A percentile compares a stretch with the other conserved stretches of the same genome.
Evolutionary conservation across 2,113 vertebrate genomes (phyloP).

Genomic region (Globicephala melas): DNA sequence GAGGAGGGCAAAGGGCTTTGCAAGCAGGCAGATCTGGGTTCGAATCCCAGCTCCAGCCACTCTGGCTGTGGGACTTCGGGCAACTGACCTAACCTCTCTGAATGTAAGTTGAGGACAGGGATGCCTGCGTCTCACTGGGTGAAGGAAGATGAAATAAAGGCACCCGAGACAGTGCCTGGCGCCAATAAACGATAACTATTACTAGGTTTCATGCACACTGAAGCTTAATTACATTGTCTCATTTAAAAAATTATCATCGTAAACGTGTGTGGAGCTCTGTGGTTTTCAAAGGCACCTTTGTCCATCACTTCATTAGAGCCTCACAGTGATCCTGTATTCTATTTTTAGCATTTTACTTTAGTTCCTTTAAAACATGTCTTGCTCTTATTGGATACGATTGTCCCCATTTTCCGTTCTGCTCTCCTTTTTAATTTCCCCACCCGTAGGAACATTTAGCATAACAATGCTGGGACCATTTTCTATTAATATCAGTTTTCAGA

Average conservation of each 20-base stretch:
- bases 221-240: neutral
- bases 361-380: neutral
- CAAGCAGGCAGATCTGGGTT: neutral
- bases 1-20: neutral
- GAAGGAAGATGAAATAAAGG: neutral
- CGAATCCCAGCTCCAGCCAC: neutral
- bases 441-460: conserved; percentile 61
- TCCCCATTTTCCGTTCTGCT: conserved; percentile 46
- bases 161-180: neutral
- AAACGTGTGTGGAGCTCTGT: neutral
- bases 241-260: neutral
- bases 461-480: conserved; percentile 63
- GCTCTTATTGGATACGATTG: neutral
- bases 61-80: neutral
- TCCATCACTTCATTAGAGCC: neutral
- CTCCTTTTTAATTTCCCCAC: conserved; percentile 54
- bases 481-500: conserved; percentile 72
- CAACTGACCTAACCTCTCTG: neutral
- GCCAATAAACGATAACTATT: neutral
- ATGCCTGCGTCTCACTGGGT: neutral
- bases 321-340: neutral
- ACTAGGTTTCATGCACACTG: rapidly evolving
- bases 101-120: neutral
- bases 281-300: neutral
- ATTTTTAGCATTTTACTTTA: conserved; percentile 35